phyloP scores from a whole-genome alignment of 2,797 vertebrate genomes.

The Limnodromus scolopaceus region DNA sequence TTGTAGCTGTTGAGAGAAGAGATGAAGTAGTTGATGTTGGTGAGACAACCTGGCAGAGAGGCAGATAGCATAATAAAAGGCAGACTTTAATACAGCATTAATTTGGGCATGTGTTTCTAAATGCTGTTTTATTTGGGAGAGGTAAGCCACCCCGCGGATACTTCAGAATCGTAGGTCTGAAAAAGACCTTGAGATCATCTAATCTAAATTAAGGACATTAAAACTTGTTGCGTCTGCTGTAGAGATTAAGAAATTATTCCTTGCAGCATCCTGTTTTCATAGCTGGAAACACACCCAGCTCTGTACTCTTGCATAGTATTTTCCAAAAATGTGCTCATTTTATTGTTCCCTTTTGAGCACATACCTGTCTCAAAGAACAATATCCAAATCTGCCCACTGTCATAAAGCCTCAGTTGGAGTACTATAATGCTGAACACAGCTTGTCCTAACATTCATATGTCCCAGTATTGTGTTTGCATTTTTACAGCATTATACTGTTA shows the following conservation, averaged over 20 bases:
- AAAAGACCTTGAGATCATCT: slow-evolving; percentile 52
- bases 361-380: neutral
- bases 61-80: neutral
- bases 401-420: too few relatives aligned
- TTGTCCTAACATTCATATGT: neutral
- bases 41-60: neutral
- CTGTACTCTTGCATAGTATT: neutral
- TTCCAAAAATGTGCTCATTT: neutral
- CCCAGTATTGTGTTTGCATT: neutral
- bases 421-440: neutral
- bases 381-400: neutral
- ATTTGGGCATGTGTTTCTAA: neutral
- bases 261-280: slow-evolving; percentile 61
- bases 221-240: slow-evolving; percentile 37
- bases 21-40: neutral
- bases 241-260: slow-evolving; percentile 60
- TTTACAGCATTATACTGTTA: neutral
- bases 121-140: neutral
- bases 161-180: neutral
- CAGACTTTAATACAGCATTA: neutral
- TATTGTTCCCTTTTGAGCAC: neutral
- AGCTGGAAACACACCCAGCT: slow-evolving; percentile 21
- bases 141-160: neutral
- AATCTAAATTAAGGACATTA: slow-evolving; percentile 42
- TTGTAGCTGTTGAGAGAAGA: neutral